phyloP scores from a whole-genome alignment of 2,888 invertebrate genomes.

The Fragum fragum region DNA sequence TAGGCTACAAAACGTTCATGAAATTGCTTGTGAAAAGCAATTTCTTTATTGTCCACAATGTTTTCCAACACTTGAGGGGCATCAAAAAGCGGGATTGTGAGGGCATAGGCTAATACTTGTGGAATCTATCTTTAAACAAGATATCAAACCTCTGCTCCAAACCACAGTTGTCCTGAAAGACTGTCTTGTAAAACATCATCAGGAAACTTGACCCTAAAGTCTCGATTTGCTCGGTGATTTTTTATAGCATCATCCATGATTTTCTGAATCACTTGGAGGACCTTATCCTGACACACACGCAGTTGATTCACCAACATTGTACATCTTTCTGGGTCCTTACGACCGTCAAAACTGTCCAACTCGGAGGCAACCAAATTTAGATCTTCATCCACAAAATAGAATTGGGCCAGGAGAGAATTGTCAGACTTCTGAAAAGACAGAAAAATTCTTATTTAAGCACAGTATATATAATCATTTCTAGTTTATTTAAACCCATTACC shows the following conservation, averaged over 20 bases:
- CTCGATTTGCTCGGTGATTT: constrained; percentile 95
- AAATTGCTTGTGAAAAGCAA: neutral
- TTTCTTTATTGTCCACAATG: neutral
- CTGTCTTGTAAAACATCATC: constrained; percentile 99
- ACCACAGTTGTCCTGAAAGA: constrained; percentile 99
- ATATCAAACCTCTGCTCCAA: constrained; percentile 97
- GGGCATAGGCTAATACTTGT: too few species aligned
- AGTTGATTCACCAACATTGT: constrained; percentile 95
- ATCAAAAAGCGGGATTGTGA: too few species aligned
- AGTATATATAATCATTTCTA: too few species aligned
- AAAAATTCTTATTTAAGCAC: too few species aligned
- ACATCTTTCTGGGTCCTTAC: constrained; percentile 98
- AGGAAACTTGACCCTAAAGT: constrained; percentile 99
- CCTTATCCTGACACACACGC: constrained; percentile 92
- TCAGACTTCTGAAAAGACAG: constrained; percentile 88
- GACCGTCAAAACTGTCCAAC: constrained; percentile 99
- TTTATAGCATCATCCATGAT: constrained; percentile 97
- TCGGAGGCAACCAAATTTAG: constrained; percentile 98
- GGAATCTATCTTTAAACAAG: too few species aligned
- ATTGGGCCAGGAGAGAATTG: constrained; percentile 96
- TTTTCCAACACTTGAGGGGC: neutral
- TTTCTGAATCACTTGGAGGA: constrained; percentile 96
- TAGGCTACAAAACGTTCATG: too few species aligned
- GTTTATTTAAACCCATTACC: too few species aligned
- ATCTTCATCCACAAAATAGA: constrained; percentile 99